phyloP scores from a whole-genome alignment of 2,113 vertebrate species.

The Podilymbus podiceps region DNA sequence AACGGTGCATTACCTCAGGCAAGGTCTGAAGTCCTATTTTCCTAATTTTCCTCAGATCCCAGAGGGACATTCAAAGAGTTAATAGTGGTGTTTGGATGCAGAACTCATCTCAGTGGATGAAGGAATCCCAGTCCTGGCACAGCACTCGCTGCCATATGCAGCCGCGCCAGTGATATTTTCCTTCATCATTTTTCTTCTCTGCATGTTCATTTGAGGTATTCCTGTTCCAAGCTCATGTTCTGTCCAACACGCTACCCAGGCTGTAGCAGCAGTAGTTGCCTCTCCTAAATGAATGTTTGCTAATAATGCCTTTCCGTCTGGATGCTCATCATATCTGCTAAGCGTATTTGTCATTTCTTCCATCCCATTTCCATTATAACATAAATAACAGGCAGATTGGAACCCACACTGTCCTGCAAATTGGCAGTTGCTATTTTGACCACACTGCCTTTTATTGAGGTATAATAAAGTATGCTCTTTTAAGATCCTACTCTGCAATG shows the following conservation, averaged over 20 bases:
- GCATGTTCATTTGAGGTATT: not conserved
- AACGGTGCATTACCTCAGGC: not conserved
- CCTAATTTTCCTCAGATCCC: not conserved
- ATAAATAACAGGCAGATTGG: not conserved
- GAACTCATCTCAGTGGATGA: not conserved
- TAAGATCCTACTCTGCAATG: not conserved
- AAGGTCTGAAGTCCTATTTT: not conserved
- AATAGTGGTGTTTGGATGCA: not conserved
- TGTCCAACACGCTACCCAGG: not conserved
- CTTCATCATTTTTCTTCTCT: not conserved
- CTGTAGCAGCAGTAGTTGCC: not conserved
- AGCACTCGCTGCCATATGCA: not conserved
- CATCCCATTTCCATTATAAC: not conserved
- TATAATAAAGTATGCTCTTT: slow-evolving; percentile 7
- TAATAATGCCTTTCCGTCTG: not conserved
- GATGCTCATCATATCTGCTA: not conserved
- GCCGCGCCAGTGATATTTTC: not conserved
- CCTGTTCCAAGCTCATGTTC: not conserved
- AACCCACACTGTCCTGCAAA: not conserved
- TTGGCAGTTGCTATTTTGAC: slow-evolving; percentile 21
- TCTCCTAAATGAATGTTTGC: slow-evolving; percentile 10
- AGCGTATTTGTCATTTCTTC: not conserved
- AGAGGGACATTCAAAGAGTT: not conserved
- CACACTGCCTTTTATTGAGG: not conserved
- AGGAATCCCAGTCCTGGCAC: slow-evolving; percentile 44